Base-by-base conservation (phyloP, 2,888 invertebrate genomes). In the Tinea pellionella region DNA sequence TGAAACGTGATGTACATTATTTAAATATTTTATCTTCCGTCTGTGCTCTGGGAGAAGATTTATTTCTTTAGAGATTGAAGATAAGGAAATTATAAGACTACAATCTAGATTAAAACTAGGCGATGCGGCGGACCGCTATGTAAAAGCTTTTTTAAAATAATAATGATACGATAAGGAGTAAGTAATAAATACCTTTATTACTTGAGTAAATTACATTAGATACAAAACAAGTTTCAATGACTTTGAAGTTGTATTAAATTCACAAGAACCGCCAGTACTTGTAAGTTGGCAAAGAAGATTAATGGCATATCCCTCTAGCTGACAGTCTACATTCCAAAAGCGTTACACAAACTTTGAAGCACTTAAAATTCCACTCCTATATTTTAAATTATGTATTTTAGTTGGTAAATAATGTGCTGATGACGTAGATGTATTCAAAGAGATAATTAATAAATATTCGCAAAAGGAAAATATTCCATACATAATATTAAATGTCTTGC, bases 1-100 rank as follows among this genome's bases (percentile, higher is more conserved):
- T 57, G 57, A 57, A 57, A 30, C 57, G 57, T 57, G 57, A 32
- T 57, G 57, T 32, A 57, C 32, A 57, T 57, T 57, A 32, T 57
- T 57, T 57, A 32, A 57, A 57, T 57, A 32, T 57, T 57, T 57
- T 57, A 57, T 30, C 24, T 53, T 53, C 47, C 9, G 47, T 15
- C 47, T 47, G 47, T 47, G 13, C 47, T 13, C 15, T 15, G 15
- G 9, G 41, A 47, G 37, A 37, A 37, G 47, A 47, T 47, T 47
- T 47, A 47, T 47, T 47, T 47, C 47, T 47, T 16, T 47, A 15
- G 13, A 37, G 47, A 47, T 16, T 47, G 47, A 47, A 47, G 47
- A 47, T 15, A 47, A 47, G 37, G 24, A 24, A 24, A 24, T 24
- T 24, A 24, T 24, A 24, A n/a, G n/a, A n/a, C n/a, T n/a, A n/a